Base-by-base conservation (phyloP, 2,113 vertebrate species). In the Myanophis thanlyinensis region DNA sequence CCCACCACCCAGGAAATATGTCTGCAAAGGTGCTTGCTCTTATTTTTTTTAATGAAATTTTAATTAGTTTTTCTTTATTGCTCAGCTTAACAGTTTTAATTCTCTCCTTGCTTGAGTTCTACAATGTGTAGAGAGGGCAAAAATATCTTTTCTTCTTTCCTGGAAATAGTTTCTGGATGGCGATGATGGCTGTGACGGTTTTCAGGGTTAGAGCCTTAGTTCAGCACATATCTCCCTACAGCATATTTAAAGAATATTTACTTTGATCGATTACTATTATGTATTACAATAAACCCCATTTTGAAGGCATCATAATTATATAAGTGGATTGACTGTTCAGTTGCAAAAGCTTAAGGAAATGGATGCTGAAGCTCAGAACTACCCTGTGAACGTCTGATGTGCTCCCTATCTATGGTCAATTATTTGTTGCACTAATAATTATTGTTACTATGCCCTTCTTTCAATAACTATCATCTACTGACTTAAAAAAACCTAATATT, bases 1-100 rank as follows among this genome's bases (percentile, higher is more conserved):
- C 40, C 53, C 89, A n/a, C 53, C 52, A 22, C 44, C 27, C 48
- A 44, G 95, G 95, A 96, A 97, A 97, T 93, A 95, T 47, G 93
- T 93, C 94, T 92, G 94, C 96, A 96, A 89, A n/a, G 10, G 0
- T 90, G 40, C 59, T 96, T 94, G 85, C 87, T 91, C 88, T 91
- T 86, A 86, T 91, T 90, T 80, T 89, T 89, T 91, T 91, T 56
- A 91, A 87, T 52, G 53, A 62, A 59, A 87, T 7, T 53, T 88
- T 92, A 40, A 73, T 92, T 92, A 88, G 47, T 91, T 86, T 80
- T 80, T 86, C 27, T 88, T 88, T 88, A 52, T 87, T 51, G 2
- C 73, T 88, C 80, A 86, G 80, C 88, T 90, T 59, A 90, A 93
- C n/a, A 30, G 18, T 49, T 18, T 93, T 93, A 93, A 90, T 88